phyloP scores from a whole-genome alignment of 2,113 vertebrate genomes.

The Paralichthys olivaceus region DNA sequence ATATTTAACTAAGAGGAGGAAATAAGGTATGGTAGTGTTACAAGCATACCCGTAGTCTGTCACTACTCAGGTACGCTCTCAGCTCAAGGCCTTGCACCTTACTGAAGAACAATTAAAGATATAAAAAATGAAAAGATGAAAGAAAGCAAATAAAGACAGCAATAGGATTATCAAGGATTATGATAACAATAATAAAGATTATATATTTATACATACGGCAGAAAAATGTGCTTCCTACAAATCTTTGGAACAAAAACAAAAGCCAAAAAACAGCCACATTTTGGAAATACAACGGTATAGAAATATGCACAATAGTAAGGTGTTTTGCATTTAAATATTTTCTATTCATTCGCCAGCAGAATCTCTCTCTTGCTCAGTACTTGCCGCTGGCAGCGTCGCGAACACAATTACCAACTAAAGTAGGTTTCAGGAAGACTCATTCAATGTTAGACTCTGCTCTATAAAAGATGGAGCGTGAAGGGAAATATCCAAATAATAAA shows the following conservation, averaged over 20 bases:
- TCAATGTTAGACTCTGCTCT: conserved; percentile 70
- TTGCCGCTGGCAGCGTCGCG: conserved; percentile 63
- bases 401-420: conserved; percentile 60
- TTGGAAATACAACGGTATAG: conserved; percentile 78
- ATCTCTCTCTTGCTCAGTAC: conserved; percentile 69
- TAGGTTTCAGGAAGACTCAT: conserved; percentile 79
- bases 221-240: conserved; percentile 82
- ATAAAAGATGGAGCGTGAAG: conserved; percentile 66
- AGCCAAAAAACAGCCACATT: conserved; percentile 73
- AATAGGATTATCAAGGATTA: conserved; percentile 65
- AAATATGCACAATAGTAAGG: conserved; percentile 80
- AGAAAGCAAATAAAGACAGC: conserved; percentile 66
- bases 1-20: conserved; percentile 28
- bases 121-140: conserved; percentile 47
- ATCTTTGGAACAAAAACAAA: conserved; percentile 83
- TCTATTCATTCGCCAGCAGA: conserved; percentile 57
- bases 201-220: conserved; percentile 78
- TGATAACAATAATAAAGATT: conserved; percentile 75
- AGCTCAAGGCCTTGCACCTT: conserved; percentile 51
- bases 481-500: conserved; percentile 64
- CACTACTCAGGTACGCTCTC: conserved; percentile 21
- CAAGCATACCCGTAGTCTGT: conserved; percentile 51
- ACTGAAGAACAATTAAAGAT: conserved; percentile 46
- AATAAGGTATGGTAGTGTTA: conserved; percentile 48
- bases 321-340: conserved; percentile 81